phyloP scores from a whole-genome alignment of 2,888 invertebrate species.

The Melieria omissa region DNA sequence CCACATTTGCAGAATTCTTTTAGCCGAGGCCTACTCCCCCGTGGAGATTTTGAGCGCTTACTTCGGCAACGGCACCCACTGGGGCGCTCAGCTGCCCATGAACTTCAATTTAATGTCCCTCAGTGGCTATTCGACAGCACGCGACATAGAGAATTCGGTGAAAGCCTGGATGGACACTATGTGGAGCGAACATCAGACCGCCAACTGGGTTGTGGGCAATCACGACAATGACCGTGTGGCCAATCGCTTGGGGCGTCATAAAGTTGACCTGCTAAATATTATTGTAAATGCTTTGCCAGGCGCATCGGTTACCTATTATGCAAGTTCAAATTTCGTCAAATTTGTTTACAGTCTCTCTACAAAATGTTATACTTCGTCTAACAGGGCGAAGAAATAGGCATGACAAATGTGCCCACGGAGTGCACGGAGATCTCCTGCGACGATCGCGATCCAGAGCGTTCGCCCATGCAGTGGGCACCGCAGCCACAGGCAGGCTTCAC shows the following conservation, averaged over 20 bases:
- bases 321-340: slow-evolving; percentile 24
- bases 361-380: too few relatives aligned
- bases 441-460: slow-evolving; percentile 70
- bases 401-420: slow-evolving; percentile 68
- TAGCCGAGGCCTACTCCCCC: slow-evolving; percentile 70
- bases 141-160: slow-evolving; percentile 68
- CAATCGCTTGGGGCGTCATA: slow-evolving; percentile 71
- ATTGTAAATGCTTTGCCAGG: slow-evolving; percentile 80
- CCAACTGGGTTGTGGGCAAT: slow-evolving; percentile 80
- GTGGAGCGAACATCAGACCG: slow-evolving; percentile 67
- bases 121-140: slow-evolving; percentile 68
- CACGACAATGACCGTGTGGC: slow-evolving; percentile 75
- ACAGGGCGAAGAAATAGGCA: slow-evolving; percentile 78
- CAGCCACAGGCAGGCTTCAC: slow-evolving; percentile 72
- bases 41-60: slow-evolving; percentile 69
- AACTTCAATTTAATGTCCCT: slow-evolving; percentile 73
- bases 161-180: slow-evolving; percentile 72
- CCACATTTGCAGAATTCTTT: too few relatives aligned
- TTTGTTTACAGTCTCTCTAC: too few relatives aligned
- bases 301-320: slow-evolving; percentile 83
- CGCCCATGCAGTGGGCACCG: slow-evolving; percentile 73
- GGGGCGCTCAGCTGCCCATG: slow-evolving; percentile 73
- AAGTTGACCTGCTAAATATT: slow-evolving; percentile 76
- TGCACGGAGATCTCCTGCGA: slow-evolving; percentile 57
- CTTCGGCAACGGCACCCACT: slow-evolving; percentile 68